Evolutionary conservation across 2,888 invertebrate species (phyloP).

Genomic region (Beris chalybata): DNA sequence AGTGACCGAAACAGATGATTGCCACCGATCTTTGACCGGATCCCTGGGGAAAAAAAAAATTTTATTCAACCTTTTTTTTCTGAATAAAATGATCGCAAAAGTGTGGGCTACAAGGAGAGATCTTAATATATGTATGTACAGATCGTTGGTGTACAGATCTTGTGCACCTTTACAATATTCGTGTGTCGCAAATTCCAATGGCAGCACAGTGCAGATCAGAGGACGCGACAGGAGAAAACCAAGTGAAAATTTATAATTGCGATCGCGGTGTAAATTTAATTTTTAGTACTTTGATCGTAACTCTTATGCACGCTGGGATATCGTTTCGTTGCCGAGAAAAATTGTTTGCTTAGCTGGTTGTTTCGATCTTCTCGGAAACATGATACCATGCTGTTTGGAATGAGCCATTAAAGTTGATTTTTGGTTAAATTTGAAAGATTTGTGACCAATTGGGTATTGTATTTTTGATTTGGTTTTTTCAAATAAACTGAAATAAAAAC

Average conservation of each 20-base stretch:
- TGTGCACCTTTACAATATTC: no score
- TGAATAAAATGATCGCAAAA: conserved; percentile 9
- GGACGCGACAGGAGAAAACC: conserved; percentile 21
- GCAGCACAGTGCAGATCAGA: conserved; percentile 6
- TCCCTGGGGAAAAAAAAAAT: conserved; percentile 14
- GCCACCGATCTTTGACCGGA: conserved; percentile 15
- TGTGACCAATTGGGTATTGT: conserved; percentile 22
- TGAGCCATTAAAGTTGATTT: conserved; percentile 32
- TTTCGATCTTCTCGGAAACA: conserved; percentile 6
- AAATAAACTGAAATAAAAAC: no score
- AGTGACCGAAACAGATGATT: conserved; percentile 1
- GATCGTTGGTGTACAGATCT: no score
- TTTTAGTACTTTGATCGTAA: conserved; percentile 18
- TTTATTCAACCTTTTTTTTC: conserved; percentile 5
- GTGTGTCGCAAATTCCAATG: conserved; percentile 15
- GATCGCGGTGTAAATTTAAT: conserved; percentile 30
- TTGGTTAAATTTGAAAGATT: conserved; percentile 28
- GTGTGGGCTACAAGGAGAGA: conserved; percentile 1
- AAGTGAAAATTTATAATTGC: conserved; percentile 28
- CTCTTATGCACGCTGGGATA: conserved; percentile 25
- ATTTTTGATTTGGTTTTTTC: no score
- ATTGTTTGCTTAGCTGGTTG: conserved; percentile 10
- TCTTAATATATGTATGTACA: no score
- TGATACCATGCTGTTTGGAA: conserved; percentile 26
- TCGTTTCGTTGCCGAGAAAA: conserved; percentile 14